Base-by-base conservation (phyloP, 1,140 invertebrate genomes). In the Drosophila leontia region DNA sequence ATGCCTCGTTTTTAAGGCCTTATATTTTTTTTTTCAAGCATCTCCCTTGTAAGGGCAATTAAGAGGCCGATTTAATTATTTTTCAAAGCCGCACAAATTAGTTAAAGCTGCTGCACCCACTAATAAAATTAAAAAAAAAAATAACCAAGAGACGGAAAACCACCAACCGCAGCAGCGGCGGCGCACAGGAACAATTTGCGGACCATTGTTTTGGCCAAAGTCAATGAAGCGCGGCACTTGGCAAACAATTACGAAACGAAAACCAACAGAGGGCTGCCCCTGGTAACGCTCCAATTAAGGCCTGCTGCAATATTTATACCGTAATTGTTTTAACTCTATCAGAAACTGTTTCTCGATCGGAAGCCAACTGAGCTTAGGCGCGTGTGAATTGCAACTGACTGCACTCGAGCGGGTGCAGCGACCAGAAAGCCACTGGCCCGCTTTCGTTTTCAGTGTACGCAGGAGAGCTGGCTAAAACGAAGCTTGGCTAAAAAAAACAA, bases 361-460 rank as follows among this genome's bases (percentile, higher is more conserved):
- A 79, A 83, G 50, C 83, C 80, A 78, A 87, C 84, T 70, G 53
- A 68, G 57, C 80, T 69, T 61, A 58, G 48, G 57, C 81, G 85
- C 81, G 78, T 65, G 82, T 63, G 71, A 75, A 76, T 84, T 68
- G 74, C 68, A 90, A 90, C 85, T 76, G 32, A 69, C 35, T 48
- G 41, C 41, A 72, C 23, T 51, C 19, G 53, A 26, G 23, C 53
- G 53, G 35, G 35, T 39, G 53, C 53, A 56, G 19, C 35, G 19
- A 53, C n/a, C 51, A 23, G 51, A 35, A 19, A 55, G 53, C 35
- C 51, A 37, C 19, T 55, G 53, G 53, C 53, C 62, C 61, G 85
- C 85, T 88, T 88, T 88, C 85, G 70, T 71, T 87, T 87, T 88
- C 72, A 87, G 71, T 78, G 72, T 83, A 68, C 48, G 68, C 47